Evolutionary conservation across 2,113 vertebrate species (phyloP).

Genomic region (Okapia johnstoni): DNA sequence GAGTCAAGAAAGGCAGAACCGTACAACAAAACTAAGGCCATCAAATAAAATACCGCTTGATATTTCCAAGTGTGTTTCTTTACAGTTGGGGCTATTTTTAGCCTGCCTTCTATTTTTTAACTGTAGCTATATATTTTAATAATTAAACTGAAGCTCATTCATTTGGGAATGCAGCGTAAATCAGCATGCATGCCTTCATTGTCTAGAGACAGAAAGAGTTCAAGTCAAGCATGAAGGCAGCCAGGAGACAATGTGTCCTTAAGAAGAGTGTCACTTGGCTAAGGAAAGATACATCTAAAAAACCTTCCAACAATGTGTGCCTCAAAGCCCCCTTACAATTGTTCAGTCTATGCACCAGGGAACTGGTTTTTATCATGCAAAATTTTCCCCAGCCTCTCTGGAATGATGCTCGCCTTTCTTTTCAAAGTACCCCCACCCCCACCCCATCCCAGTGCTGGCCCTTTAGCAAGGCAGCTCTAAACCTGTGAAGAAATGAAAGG

Average conservation of each 20-base stretch:
- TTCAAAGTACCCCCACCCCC: background rate
- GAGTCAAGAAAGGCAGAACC: background rate
- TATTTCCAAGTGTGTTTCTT: background rate
- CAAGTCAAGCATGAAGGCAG: constrained; percentile 42
- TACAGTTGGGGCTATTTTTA: background rate
- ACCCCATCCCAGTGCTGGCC: background rate
- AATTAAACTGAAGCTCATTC: background rate
- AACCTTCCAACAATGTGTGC: background rate
- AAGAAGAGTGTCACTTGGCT: background rate
- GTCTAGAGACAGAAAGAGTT: constrained; percentile 29
- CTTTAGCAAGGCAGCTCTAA: background rate
- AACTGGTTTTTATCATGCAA: background rate
- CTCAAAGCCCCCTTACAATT: background rate
- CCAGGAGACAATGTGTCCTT: background rate
- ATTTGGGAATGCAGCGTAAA: background rate
- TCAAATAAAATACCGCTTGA: background rate
- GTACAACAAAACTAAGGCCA: background rate
- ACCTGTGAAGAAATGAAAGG: background rate
- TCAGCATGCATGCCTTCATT: background rate
- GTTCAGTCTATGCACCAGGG: background rate
- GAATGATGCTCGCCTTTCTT: background rate
- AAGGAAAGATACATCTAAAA: background rate
- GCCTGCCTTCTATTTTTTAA: background rate
- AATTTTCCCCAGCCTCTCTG: background rate
- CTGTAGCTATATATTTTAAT: background rate